Conservation (phyloP, 1,140 invertebrate species). For the Doryteuthis pealeii region DNA sequence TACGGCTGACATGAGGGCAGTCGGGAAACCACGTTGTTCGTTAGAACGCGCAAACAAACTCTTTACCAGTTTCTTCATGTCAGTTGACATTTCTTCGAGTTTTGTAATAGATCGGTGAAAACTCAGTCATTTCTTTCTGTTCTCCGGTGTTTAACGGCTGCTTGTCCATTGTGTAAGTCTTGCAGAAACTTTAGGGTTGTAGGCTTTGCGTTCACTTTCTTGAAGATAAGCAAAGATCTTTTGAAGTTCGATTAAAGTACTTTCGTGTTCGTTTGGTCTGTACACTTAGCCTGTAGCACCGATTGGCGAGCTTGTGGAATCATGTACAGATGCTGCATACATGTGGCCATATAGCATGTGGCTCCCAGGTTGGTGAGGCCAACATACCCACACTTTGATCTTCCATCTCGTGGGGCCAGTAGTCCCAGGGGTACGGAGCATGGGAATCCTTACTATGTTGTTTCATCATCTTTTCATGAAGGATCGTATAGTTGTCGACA, state of each 20-base stretch:
- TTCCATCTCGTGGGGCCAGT: constrained; percentile 92
- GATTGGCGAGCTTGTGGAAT: constrained; percentile 86
- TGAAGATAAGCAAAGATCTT: constrained; percentile 93
- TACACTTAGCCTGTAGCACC: constrained; percentile 71
- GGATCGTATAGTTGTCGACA: constrained; percentile 80
- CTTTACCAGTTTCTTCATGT: constrained; percentile 87
- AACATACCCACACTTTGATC: constrained; percentile 91
- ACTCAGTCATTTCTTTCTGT: constrained; percentile 98
- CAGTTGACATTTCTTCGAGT: constrained; percentile 91
- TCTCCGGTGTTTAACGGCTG: constrained; percentile 93
- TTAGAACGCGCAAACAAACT: constrained; percentile 88
- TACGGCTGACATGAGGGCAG: constrained; percentile 90
- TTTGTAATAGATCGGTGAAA: constrained; percentile 97
- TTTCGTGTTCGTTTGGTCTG: constrained; percentile 73
- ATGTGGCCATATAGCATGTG: constrained; percentile 96
- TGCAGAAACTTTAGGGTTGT: constrained; percentile 92
- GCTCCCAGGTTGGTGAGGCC: constrained; percentile 94
- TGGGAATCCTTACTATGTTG: constrained; percentile 84
- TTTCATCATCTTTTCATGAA: constrained; percentile 78
- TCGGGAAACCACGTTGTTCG: constrained; percentile 94
- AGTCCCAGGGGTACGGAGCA: constrained; percentile 88
- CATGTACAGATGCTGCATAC: constrained; percentile 96
- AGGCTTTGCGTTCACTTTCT: constrained; percentile 92
- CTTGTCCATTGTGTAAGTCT: constrained; percentile 92
- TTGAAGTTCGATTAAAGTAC: constrained; percentile 83